Base-by-base conservation (phyloP, 2,888 invertebrate genomes). In the Sarcophaga subvicina region DNA sequence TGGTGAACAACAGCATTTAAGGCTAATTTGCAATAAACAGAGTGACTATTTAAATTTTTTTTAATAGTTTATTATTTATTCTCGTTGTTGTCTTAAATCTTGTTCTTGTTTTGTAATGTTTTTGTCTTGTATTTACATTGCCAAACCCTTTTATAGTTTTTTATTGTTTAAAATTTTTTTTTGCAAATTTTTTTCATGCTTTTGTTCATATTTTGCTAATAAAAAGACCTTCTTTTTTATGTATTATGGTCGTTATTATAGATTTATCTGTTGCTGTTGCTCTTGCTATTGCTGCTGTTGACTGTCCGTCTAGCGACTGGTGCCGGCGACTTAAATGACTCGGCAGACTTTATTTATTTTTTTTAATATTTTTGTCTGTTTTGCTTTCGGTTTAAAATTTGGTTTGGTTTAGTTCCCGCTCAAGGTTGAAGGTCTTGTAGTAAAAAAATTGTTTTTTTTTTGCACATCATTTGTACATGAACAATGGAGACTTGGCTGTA, bases 351-450 rank as follows among this genome's bases (percentile, higher is more conserved):
- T 37, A 37, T 66, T 83, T 59, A 8, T 70, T 59, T 45, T 22
- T 63, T 10, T 62, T 49, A 4, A 6, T 70, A 49, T 22, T 45
- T 4, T 64, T 54, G 72, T 59, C 22, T 11, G 25, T 70, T 64
- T 71, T 78, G 70, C 37, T 69, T 70, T 62, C 14, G 45, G 20
- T 69, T 76, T 69, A 60, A 54, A 54, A 27, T 78, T 86, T 86
- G 67, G 72, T 75, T 73, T 75, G 59, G 27, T 71, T 80, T 84
- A 59, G 64, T 80, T 79, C 69, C 66, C 49, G 12, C 17, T 54
- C 69, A 73, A 70, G 83, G 73, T 75, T 87, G 83, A 87, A 84
- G 86, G 86, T 84, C 83, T 83, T 79, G 54, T 73, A 72, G 59
- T 27, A 66, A 37, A 20, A 67, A 54, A 54, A 37, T 2, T 37